phyloP scores from a whole-genome alignment of 2,888 invertebrate species.

The Dryobotodes eremita region DNA sequence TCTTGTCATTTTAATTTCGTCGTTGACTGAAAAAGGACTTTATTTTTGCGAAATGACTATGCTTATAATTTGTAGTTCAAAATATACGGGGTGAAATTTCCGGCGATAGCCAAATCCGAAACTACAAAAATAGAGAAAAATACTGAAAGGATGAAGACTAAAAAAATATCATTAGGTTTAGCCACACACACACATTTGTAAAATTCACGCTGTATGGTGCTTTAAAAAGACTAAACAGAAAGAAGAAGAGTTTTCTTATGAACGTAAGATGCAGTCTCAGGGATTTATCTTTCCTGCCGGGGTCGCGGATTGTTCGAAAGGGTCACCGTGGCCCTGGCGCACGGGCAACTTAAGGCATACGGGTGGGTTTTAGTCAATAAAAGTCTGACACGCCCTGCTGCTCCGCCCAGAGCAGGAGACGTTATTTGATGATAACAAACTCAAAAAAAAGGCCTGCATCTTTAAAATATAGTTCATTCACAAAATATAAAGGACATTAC shows the following conservation, averaged over 20 bases:
- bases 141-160: too few relatives aligned
- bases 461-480: neutral
- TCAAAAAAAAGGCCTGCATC: too few relatives aligned
- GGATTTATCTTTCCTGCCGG: too few relatives aligned
- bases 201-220: too few relatives aligned
- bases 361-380: too few relatives aligned
- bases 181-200: neutral
- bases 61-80: neutral
- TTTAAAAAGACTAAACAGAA: neutral
- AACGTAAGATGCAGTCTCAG: too few relatives aligned
- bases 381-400: too few relatives aligned
- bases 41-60: neutral
- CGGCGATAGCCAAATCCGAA: neutral
- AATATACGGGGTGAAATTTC: neutral
- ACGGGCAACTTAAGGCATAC: too few relatives aligned
- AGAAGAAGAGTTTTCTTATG: neutral
- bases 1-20: constrained; percentile 3
- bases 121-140: neutral
- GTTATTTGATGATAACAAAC: too few relatives aligned
- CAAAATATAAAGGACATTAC: neutral
- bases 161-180: neutral
- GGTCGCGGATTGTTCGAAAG: too few relatives aligned
- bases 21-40: neutral
- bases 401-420: too few relatives aligned
- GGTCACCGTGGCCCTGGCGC: too few relatives aligned